Percentiles rank a stretch among this genome's conserved stretches.
Conservation (phyloP, 2,113 vertebrate genomes). For the Mystacornis crossleyi region DNA sequence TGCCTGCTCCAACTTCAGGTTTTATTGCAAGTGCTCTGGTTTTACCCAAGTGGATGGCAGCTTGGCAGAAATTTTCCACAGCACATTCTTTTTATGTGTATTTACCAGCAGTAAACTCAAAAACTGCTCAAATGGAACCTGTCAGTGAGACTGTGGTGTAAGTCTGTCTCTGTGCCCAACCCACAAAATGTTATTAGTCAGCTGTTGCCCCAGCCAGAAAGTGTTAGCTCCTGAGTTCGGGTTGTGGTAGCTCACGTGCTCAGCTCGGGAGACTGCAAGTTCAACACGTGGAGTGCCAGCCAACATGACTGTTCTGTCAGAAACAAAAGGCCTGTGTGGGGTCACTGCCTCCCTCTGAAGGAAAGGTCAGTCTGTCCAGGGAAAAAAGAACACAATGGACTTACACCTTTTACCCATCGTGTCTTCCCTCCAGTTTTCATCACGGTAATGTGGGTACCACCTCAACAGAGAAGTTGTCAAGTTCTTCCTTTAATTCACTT, state of each 20-base stretch:
- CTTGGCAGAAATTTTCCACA: background rate
- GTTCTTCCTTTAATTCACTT: background rate
- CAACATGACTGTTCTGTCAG: background rate
- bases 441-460: background rate
- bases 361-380: background rate
- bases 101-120: background rate
- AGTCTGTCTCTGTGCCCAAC: background rate
- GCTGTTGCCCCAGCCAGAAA: background rate
- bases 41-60: background rate
- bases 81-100: background rate
- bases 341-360: background rate
- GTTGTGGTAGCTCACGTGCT: background rate
- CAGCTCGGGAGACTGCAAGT: background rate
- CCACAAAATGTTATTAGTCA: background rate
- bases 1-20: background rate
- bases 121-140: background rate
- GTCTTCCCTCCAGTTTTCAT: background rate
- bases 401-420: background rate
- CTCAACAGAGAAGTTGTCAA: background rate
- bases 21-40: background rate
- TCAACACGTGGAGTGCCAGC: background rate
- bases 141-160: background rate
- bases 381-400: background rate
- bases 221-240: background rate
- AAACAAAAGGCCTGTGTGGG: background rate